These are phyloP conservation scores for Nymphalis io DNA, from an alignment of 1,140 invertebrate species.

Conservation along the genomic window DNA sequence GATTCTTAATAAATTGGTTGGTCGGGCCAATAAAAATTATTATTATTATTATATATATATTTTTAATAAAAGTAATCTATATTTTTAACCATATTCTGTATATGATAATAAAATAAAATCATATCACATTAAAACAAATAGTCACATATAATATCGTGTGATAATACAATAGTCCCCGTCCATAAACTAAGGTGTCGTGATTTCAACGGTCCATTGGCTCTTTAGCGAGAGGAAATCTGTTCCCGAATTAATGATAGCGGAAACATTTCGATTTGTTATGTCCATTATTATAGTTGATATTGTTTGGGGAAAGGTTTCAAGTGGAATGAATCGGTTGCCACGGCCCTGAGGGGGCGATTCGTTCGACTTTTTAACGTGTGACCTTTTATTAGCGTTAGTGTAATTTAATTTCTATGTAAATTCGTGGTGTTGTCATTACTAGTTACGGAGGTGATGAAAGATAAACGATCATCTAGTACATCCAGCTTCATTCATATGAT, in stretches of 20 bases:
- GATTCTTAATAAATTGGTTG: too few relatives aligned
- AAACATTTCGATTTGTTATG: conserved; percentile 63
- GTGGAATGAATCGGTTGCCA: conserved; percentile 40
- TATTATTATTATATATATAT: too few relatives aligned
- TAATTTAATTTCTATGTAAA: background rate
- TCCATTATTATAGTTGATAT: conserved; percentile 47
- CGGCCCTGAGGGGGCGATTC: conserved; percentile 21
- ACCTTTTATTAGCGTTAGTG: conserved; percentile 3
- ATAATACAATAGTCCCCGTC: conserved; percentile 39
- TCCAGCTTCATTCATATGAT: too few relatives aligned
- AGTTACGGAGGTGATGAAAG: too few relatives aligned
- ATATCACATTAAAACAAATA: background rate
- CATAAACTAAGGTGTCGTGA: conserved; percentile 60
- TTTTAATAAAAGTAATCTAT: too few relatives aligned
- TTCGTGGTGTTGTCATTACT: too few relatives aligned
- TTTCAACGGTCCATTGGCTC: conserved; percentile 64
- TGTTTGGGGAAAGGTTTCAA: conserved; percentile 43
- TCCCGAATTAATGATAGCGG: conserved; percentile 66
- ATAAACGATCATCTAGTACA: too few relatives aligned
- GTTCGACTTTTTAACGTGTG: conserved; percentile 32
- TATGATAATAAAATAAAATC: background rate
- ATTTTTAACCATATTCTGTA: too few relatives aligned
- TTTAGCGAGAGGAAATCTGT: conserved; percentile 57
- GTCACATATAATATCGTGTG: conserved; percentile 19
- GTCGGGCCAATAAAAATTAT: too few relatives aligned